Evolutionary conservation across 1,140 invertebrate genomes (phyloP), one percentile per base, ranked within the genome.

Genomic region (Listronotus bonariensis): DNA sequence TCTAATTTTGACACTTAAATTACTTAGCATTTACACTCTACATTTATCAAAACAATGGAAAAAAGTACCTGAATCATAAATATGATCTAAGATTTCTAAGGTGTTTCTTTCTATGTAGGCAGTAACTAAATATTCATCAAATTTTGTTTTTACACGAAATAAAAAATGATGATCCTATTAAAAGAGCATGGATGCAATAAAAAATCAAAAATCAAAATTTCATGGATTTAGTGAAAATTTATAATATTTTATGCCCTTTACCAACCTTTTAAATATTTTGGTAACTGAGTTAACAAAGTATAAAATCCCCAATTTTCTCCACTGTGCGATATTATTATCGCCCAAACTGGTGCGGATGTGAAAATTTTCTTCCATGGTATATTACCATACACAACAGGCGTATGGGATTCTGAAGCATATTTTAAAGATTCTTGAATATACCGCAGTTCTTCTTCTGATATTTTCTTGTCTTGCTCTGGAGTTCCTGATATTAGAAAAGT

Each of bases 251-350:
- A 26, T 26, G 5, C 5, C 20, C 5, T 26, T 54, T 38, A 62
- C 41, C 48, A 53, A 92, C 91, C 90, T 81, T 86, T 91, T 85
- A 98, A 90, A 78, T 95, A 98, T 38, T 89, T 93, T 4, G 95
- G 95, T 32, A 97, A 80, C 71, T 93, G 90, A 0, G 93, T 96
- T 0, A 96, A 83, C 75, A 96, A 84, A 0, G 93, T 96, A 75
- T 97, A 97, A 79, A 96, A 96, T 12, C 94, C 95, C 95, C 95
- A 97, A 80, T 97, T 97, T 79, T 97, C 94, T 59, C 92, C 89
- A 80, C 96, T 96, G 78, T 97, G 94, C 4, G 93, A 93, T 15
- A 88, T 84, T 15, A 93, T 87, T 51, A 96, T 94, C 0, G 95
- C 93, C 91, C 93, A 96, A 2, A 97, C 92, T 0, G 95, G 88